phyloP scores from a whole-genome alignment of 2,113 vertebrate genomes.

The Phycodurus eques region DNA sequence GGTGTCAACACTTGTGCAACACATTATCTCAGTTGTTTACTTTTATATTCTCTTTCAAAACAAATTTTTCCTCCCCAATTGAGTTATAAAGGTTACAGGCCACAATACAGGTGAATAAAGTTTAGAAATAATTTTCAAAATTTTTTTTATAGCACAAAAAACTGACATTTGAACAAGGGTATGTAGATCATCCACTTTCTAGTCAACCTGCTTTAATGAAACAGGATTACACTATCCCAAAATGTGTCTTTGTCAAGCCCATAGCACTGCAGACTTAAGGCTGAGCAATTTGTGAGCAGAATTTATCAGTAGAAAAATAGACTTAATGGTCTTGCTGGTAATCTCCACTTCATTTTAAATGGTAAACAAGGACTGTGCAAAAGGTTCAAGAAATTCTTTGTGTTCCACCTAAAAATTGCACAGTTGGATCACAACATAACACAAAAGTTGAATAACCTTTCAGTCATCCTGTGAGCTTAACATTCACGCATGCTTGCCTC shows the following conservation, averaged over 20 bases:
- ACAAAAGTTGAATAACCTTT: neutral
- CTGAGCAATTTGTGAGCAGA: conserved; percentile 24
- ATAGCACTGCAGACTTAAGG: conserved; percentile 12
- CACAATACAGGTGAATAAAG: no score
- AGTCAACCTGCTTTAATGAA: conserved; percentile 6
- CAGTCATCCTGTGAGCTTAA: neutral
- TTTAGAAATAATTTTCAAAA: no score
- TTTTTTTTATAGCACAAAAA: no score
- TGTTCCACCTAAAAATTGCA: conserved; percentile 2
- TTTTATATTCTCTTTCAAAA: no score
- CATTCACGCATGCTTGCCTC: conserved; percentile 10
- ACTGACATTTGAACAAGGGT: no score
- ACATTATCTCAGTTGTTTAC: no score
- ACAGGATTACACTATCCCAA: neutral
- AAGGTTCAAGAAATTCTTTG: conserved; percentile 10
- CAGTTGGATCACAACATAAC: neutral
- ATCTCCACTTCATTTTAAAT: neutral
- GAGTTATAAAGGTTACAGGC: no score
- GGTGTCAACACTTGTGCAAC: no score
- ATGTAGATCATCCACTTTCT: no score
- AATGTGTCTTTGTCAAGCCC: conserved; percentile 1
- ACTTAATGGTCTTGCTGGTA: neutral
- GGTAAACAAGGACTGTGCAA: neutral
- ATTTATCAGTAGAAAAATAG: conserved; percentile 20
- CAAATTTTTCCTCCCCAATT: no score